Base-by-base conservation (phyloP, 2,113 vertebrate species). In the Ancistrus triradiatus region DNA sequence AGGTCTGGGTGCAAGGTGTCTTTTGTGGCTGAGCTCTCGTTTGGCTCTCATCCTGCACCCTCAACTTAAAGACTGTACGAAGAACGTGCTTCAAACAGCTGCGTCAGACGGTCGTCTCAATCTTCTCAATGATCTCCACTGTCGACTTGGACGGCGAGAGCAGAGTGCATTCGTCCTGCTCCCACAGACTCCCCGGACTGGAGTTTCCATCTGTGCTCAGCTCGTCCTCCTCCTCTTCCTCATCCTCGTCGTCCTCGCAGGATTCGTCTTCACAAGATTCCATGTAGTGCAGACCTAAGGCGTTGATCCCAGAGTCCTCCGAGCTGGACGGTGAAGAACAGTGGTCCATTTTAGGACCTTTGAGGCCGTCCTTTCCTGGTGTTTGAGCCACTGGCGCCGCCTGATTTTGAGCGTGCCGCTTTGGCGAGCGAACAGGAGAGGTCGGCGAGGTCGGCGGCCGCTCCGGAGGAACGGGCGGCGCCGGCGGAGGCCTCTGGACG, bases 291-390 rank as follows among this genome's bases (percentile, higher is more conserved):
- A 89, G 85, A 49, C 91, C 90, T 5, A 93, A 74, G 0, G 92
- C 91, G 0, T 94, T 94, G 81, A 94, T 94, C 43, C 92, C 92
- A 0, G 92, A 93, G 83, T 94, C 92, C 83, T 93, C 92, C 0
- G 92, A 94, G 75, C 90, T 92, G 72, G 91, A 91, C 21, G 91
- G 91, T 18, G 91, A 93, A 0, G 91, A 91, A 84, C 91, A 92
- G 76, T 87, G 91, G 71, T 88, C 90, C 44, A 89, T 10, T 84
- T 92, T 92, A 68, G 90, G 89, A 0, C 82, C 86, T 38, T 40
- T 49, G 60, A 73, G 73, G 24, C 42, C 6, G 17, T 56, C 46
- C 24, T 49, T 66, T 21, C 21, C 31, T 50, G 33, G 55, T 27
- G 43, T 51, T 18, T 63, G 59, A n/a, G 60, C 63, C 15, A 21